phyloP scores from a whole-genome alignment of 1,140 invertebrate genomes.

The Sycophaga agraensis region DNA sequence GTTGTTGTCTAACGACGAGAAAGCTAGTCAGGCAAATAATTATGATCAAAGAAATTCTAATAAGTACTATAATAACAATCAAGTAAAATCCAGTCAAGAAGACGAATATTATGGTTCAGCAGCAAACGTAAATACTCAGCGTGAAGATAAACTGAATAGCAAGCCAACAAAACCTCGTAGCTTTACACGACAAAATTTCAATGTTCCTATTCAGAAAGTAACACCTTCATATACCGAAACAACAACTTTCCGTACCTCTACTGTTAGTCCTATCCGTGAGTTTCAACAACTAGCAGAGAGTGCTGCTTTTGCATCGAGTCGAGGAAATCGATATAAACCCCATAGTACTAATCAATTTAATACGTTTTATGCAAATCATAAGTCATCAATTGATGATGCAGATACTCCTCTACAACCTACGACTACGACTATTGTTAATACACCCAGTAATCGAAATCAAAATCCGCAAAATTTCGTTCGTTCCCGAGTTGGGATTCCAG shows the following conservation, averaged over 20 bases:
- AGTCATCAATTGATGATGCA: slow-evolving; percentile 5
- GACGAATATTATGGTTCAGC: slow-evolving; percentile 39
- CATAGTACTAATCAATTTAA: slow-evolving; percentile 45
- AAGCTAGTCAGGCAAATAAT: slow-evolving; percentile 5
- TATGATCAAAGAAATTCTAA: slow-evolving; percentile 14
- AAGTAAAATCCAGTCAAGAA: slow-evolving; percentile 37
- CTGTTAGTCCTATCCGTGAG: slow-evolving; percentile 57
- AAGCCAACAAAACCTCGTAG: slow-evolving; percentile 36
- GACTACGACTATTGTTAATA: neutral
- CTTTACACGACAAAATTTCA: slow-evolving; percentile 36
- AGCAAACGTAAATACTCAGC: slow-evolving; percentile 34
- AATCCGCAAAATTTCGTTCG: slow-evolving; percentile 10
- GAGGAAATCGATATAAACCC: slow-evolving; percentile 49
- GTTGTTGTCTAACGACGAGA: slow-evolving; percentile 18
- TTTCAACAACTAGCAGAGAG: slow-evolving; percentile 74
- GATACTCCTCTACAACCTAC: neutral
- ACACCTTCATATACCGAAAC: slow-evolving; percentile 51
- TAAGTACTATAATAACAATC: slow-evolving; percentile 36
- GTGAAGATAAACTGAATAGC: slow-evolving; percentile 38
- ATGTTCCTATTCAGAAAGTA: slow-evolving; percentile 34
- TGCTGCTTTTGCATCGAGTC: slow-evolving; percentile 69
- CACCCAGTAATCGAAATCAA: neutral
- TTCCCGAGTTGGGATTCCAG: slow-evolving; percentile 30
- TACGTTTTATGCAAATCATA: slow-evolving; percentile 34
- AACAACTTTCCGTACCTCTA: slow-evolving; percentile 50